These are phyloP conservation scores for Porites divaricata DNA, from an alignment of 92 coral and sea anemone genomes.

Conservation along the genomic window DNA sequence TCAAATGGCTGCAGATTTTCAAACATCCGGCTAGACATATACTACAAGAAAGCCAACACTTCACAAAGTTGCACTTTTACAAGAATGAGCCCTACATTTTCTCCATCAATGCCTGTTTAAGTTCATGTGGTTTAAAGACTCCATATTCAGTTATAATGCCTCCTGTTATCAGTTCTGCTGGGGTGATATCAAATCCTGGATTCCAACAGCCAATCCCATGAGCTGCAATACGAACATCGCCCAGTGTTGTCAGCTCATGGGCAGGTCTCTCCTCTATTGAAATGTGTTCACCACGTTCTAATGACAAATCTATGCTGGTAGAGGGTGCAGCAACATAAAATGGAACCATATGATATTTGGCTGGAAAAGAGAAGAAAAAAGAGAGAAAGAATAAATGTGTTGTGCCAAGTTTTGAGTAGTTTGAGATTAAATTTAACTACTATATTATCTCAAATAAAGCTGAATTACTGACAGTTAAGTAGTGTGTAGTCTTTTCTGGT, in stretches of 20 bases:
- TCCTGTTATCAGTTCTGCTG: constrained; percentile 90
- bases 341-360: constrained; percentile 83
- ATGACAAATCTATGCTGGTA: constrained; percentile 77
- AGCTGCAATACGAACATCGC: constrained; percentile 83
- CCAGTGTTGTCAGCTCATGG: constrained; percentile 74
- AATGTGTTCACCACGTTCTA: constrained; percentile 77
- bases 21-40: not conserved
- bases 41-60: not conserved
- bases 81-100: not conserved
- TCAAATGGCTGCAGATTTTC: no score
- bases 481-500: no score
- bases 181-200: constrained; percentile 97
- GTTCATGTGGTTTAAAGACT: constrained; percentile 79
- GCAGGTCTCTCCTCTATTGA: constrained; percentile 88
- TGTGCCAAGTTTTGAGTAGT: no score
- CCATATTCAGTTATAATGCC: constrained; percentile 94
- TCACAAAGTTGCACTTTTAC: not conserved
- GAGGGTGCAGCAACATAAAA: constrained; percentile 95
- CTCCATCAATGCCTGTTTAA: constrained; percentile 33
- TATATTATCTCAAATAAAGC: no score
- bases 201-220: constrained; percentile 91
- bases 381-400: no score
- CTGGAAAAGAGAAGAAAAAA: constrained; percentile 43
- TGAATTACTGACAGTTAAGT: no score
- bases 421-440: no score